Percentiles rank a stretch among this genome's conserved stretches.
These are phyloP conservation scores for Psilopsiagon aymara DNA, from an alignment of 2,113 vertebrate species.

Conservation along the genomic window DNA sequence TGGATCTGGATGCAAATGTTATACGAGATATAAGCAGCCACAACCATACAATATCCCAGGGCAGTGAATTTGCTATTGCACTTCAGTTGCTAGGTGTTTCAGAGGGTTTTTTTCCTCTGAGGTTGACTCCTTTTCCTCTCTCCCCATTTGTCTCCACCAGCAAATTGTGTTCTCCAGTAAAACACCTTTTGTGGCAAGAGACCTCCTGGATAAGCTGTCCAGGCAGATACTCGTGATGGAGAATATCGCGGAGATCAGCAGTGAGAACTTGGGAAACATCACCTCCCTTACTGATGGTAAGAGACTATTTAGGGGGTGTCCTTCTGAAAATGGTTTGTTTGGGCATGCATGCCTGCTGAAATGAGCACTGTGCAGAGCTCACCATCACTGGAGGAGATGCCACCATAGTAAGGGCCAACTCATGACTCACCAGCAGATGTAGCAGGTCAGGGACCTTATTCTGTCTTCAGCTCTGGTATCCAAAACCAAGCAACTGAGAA, in stretches of 20 bases:
- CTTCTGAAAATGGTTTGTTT: not conserved
- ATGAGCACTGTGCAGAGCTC: not conserved
- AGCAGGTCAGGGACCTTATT: not conserved
- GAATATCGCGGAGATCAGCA: constrained; percentile 86
- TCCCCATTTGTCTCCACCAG: constrained; percentile 61
- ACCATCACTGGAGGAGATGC: not conserved
- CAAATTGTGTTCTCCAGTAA: constrained; percentile 86
- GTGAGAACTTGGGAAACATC: constrained; percentile 81
- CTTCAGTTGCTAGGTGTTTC: not conserved
- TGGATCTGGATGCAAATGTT: not conserved
- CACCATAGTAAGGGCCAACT: not conserved
- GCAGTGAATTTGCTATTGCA: not conserved
- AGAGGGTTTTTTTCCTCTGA: not conserved
- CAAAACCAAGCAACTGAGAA: not conserved
- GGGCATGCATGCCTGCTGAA: not conserved
- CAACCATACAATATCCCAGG: not conserved
- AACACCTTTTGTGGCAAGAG: constrained; percentile 79
- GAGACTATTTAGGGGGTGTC: not conserved
- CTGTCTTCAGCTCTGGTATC: not conserved
- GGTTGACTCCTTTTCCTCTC: not conserved
- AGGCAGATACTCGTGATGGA: constrained; percentile 86
- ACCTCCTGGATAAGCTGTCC: constrained; percentile 86
- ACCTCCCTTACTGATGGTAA: constrained; percentile 86
- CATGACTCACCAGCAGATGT: not conserved
- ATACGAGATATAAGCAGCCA: not conserved